Percentiles rank a stretch among this genome's conserved stretches.
phyloP scores from a whole-genome alignment of 1,140 invertebrate genomes.

The Capitella teleta region DNA sequence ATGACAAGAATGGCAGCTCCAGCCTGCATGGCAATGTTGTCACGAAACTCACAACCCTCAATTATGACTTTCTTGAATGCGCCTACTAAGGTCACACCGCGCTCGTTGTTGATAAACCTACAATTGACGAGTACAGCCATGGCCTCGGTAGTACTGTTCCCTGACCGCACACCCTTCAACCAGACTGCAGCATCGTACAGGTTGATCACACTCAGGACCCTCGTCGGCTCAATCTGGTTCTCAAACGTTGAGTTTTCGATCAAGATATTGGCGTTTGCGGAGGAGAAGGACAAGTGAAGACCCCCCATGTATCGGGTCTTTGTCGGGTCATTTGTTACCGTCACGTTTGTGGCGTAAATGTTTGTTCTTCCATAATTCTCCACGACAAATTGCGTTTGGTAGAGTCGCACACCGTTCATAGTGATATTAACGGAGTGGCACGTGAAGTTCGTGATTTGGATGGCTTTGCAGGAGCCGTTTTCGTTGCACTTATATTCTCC shows the following conservation, averaged over 20 bases:
- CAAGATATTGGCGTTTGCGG: not conserved
- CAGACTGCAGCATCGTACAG: slow-evolving; percentile 10
- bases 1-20: slow-evolving; percentile 10
- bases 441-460: not conserved
- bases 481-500: not conserved
- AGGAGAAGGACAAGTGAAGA: slow-evolving; percentile 2
- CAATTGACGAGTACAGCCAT: not conserved
- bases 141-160: not conserved
- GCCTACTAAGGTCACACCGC: slow-evolving; percentile 6
- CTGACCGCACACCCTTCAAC: slow-evolving; percentile 2
- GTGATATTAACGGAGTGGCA: not conserved
- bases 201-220: slow-evolving; percentile 8
- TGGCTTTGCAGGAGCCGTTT: not conserved
- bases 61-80: not conserved
- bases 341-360: not conserved
- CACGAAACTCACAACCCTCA: not conserved
- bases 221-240: slow-evolving; percentile 6
- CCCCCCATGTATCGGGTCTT: slow-evolving; percentile 4
- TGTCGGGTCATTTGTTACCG: not conserved
- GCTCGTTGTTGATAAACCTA: slow-evolving; percentile 10
- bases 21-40: slow-evolving; percentile 8
- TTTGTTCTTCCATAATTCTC: not conserved
- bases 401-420: not conserved
- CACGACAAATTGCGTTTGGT: slow-evolving; percentile 3
- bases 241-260: slow-evolving; percentile 5